Percentiles rank a stretch among this genome's conserved stretches.
These are phyloP conservation scores for Centruroides sculpturatus DNA, from an alignment of 1,140 invertebrate species.

Conservation along the genomic window DNA sequence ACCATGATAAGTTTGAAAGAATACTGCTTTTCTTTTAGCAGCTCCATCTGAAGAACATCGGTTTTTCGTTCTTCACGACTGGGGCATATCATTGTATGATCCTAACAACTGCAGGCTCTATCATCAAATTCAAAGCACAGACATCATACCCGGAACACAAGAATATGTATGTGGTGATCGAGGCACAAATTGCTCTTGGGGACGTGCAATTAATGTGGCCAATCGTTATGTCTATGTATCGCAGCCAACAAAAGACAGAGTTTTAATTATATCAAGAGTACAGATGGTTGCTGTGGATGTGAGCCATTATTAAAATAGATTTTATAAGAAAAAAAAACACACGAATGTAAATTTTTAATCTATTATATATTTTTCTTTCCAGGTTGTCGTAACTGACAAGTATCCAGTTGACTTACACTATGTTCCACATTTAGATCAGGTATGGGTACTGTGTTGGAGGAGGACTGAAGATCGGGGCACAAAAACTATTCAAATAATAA, in stretches of 20 bases:
- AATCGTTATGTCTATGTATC: constrained; percentile 58
- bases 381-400: constrained; percentile 59
- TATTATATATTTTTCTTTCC: constrained; percentile 1
- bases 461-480: constrained; percentile 39
- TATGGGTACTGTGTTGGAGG: constrained; percentile 63
- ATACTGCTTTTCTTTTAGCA: constrained; percentile 28
- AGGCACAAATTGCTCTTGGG: constrained; percentile 50
- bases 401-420: constrained; percentile 56
- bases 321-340: too few species aligned
- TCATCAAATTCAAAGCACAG: constrained; percentile 55
- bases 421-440: constrained; percentile 56
- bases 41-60: constrained; percentile 44
- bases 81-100: constrained; percentile 59
- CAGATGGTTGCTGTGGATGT: constrained; percentile 37
- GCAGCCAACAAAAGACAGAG: constrained; percentile 52
- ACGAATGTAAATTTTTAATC: too few species aligned
- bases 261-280: constrained; percentile 53
- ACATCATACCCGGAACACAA: constrained; percentile 56
- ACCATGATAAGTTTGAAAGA: too few species aligned
- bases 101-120: constrained; percentile 53
- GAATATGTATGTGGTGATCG: constrained; percentile 55
- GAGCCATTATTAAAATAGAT: not conserved
- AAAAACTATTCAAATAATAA: constrained; percentile 56
- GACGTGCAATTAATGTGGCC: constrained; percentile 53
- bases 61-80: constrained; percentile 62